Base-by-base conservation (phyloP, 1,140 invertebrate genomes). In the Drosophila orosa region DNA sequence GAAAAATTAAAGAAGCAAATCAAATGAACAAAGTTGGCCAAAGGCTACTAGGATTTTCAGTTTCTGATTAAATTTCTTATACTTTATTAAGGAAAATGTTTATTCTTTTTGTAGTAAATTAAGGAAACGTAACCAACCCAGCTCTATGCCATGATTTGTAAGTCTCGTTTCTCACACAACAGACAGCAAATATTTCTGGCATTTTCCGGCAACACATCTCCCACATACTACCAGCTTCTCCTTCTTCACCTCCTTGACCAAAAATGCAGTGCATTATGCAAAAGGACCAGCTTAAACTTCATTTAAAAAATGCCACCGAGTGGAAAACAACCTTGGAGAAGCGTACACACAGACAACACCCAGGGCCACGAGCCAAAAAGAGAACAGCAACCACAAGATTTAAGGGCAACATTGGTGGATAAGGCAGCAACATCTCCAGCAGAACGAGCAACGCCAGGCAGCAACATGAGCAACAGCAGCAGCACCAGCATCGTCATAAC, bases 301-400 rank as follows among this genome's bases (percentile, higher is more conserved):
- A 86, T 86, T 81, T 86, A 81, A 86, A 75, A 75, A 75, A 63
- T 76, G 66, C 71, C 66, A 79, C 71, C 58, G 63, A 83, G 65
- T 72, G 48, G 47, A 60, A 31, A 25, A 44, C 39, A 44, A 31
- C 44, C 47, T 25, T 42, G 25, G 24, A 37, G 44, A 50, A 12
- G 19, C 37, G 29, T 6, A 35, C 48, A 29, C n/a, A 13, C 25
- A 54, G 15, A 17, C 19, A 52, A 17, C 27, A 69, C 60, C 57
- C 39, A 33, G 39, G 33, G 25, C 29, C 37, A 19, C 12, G 31
- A 54, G 54, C 29, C 19, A 55, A 39, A 35, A 31, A 33, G 42
- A 66, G 37, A 66, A n/a, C 19, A 35, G 25, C 45, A 52, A 35
- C 42, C 57, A 58, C 65, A 52, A 29, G 50, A 52, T 52, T 52